Evolutionary conservation across 2,113 vertebrate species (phyloP).

Genomic region (Larimichthys polyactis): DNA sequence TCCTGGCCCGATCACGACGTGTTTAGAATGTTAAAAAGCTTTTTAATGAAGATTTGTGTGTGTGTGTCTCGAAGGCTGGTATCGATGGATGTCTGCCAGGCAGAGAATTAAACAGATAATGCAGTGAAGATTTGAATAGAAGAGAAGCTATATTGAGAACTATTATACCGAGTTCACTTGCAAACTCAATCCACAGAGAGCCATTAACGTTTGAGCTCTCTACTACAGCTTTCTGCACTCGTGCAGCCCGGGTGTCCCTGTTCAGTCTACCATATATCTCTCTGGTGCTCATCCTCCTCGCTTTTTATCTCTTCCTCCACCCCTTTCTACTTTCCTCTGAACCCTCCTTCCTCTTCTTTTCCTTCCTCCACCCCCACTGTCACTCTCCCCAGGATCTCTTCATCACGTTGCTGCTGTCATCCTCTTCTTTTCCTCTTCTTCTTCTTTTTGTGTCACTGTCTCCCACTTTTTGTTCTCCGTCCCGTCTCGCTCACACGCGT

Average conservation of each 20-base stretch:
- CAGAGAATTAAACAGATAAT: constrained; percentile 26
- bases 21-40: background rate
- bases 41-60: background rate
- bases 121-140: constrained; percentile 19
- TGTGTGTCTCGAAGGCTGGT: background rate
- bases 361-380: constrained; percentile 6
- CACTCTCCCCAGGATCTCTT: constrained; percentile 17
- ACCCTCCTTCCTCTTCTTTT: constrained; percentile 19
- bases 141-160: background rate
- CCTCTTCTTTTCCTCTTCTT: background rate
- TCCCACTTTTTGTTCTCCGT: background rate
- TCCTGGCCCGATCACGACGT: background rate
- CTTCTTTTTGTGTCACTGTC: background rate
- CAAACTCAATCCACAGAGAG: constrained; percentile 30
- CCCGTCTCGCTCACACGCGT: background rate
- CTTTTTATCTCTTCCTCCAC: constrained; percentile 16
- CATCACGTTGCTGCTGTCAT: background rate
- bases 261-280: constrained; percentile 22
- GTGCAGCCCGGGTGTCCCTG: background rate
- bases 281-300: constrained; percentile 18
- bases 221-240: constrained; percentile 7
- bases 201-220: constrained; percentile 19
- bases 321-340: constrained; percentile 26
- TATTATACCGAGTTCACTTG: constrained; percentile 17
- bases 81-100: background rate